Conservation (phyloP, 1,140 invertebrate species). For the Drosophila orena region DNA sequence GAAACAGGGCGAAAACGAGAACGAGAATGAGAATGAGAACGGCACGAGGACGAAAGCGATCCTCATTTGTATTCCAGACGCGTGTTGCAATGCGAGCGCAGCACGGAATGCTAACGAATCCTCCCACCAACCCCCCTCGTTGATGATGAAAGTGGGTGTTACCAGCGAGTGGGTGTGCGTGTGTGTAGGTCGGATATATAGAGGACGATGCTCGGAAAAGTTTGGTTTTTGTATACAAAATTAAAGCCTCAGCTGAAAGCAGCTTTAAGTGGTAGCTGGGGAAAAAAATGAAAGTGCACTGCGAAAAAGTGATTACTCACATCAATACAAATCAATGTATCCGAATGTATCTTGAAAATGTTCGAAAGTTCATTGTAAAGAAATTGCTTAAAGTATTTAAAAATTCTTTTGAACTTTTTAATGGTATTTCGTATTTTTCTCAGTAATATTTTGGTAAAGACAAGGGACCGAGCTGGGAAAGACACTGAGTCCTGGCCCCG, state of each 20-base stretch:
- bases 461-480: not conserved
- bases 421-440: not conserved
- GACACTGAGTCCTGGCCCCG: constrained; percentile 33
- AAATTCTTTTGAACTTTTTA: too few species aligned
- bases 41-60: constrained; percentile 74
- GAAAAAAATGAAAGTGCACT: not conserved
- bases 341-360: not conserved
- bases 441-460: not conserved
- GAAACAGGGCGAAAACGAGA: constrained; percentile 49
- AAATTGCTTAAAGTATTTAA: not conserved
- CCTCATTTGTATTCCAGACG: constrained; percentile 84
- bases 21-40: constrained; percentile 19
- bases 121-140: constrained; percentile 22
- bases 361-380: not conserved
- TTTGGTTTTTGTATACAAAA: constrained; percentile 52
- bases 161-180: constrained; percentile 19
- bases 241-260: constrained; percentile 55
- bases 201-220: constrained; percentile 49
- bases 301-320: not conserved
- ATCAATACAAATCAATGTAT: too few species aligned
- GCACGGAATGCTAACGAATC: constrained; percentile 72
- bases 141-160: constrained; percentile 77
- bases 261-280: constrained; percentile 50
- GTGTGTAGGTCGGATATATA: constrained; percentile 69
- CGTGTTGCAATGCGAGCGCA: constrained; percentile 65